Evolutionary conservation across 2,113 vertebrate species (phyloP), one percentile per base, ranked within the genome.

Genomic region (Gorsachius goisagi): DNA sequence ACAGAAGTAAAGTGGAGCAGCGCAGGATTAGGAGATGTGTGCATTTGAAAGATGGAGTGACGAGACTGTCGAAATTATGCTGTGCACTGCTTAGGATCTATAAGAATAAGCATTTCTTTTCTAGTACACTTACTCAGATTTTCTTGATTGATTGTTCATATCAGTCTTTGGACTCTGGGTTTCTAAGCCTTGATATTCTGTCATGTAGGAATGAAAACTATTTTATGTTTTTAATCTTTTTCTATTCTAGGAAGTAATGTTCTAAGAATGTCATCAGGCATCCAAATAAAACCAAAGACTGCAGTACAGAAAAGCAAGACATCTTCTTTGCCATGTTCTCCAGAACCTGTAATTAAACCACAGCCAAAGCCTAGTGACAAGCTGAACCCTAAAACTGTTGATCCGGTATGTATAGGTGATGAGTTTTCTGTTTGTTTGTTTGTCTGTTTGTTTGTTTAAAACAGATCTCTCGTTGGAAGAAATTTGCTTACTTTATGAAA

Each of bases 301-400:
- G 12, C 79, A 56, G 39, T 58, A 82, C 93, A 95, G 35, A 97
- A 88, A 86, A 97, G 66, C 80, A 98, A 97, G 74, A 58, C 28
- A 21, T 72, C 66, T 8, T 89, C 96, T 5, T 64, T 95, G 49
- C 16, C 47, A 3, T 15, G 41, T 81, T 97, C 98, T 94, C 55
- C 92, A 47, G 90, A 94, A 85, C 35, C 93, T 81, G 62, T 63
- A 44, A 19, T 62, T 85, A 98, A 97, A 62, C 75, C 89, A 45
- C 97, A 93, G 66, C 89, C 98, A 83, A 98, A 97, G 76, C 98
- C 98, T 26, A 98, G 98, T 89, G 98, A 98, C 94, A 98, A 97
- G 78, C 97, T 99, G 33, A 99, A 98, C 92, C 98, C 98, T 66
- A 98, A 98, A 97, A 98, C 98, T n/a, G 98, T 98, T 92, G 98